Evolutionary conservation across 2,113 vertebrate species (phyloP).

Genomic region (Sakesphorus luctuosus): DNA sequence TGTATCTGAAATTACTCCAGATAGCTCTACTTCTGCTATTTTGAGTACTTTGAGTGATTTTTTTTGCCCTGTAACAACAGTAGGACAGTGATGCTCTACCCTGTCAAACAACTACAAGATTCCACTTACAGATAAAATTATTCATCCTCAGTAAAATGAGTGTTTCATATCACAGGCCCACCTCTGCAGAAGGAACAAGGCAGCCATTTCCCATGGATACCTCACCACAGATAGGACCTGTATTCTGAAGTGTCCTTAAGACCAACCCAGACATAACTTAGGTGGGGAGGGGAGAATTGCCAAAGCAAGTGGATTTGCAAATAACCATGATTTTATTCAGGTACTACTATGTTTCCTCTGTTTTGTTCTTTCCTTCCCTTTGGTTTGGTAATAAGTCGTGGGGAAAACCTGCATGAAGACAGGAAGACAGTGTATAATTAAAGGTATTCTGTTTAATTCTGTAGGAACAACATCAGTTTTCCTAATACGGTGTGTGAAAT

Average conservation of each 20-base stretch:
- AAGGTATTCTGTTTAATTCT: neutral
- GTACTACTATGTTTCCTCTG: neutral
- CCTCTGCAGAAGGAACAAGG: neutral
- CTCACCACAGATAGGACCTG: neutral
- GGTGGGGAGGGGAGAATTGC: neutral
- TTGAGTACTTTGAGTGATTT: neutral
- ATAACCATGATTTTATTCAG: neutral
- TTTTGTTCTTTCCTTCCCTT: neutral
- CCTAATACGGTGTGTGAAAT: neutral
- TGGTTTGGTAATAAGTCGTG: neutral
- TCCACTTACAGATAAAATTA: neutral
- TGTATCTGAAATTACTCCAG: neutral
- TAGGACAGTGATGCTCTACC: neutral
- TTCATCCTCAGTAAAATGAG: neutral
- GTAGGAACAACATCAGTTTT: neutral
- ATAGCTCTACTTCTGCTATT: neutral
- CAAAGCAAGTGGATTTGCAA: neutral
- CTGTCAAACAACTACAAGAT: neutral
- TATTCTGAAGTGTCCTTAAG: neutral
- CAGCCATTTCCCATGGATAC: neutral
- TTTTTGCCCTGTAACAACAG: neutral
- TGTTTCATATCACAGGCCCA: neutral
- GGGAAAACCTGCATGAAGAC: neutral
- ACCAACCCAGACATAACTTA: neutral
- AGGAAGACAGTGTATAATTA: neutral